phyloP scores from a whole-genome alignment of 1,140 invertebrate genomes.

The Drepana arcuata region DNA sequence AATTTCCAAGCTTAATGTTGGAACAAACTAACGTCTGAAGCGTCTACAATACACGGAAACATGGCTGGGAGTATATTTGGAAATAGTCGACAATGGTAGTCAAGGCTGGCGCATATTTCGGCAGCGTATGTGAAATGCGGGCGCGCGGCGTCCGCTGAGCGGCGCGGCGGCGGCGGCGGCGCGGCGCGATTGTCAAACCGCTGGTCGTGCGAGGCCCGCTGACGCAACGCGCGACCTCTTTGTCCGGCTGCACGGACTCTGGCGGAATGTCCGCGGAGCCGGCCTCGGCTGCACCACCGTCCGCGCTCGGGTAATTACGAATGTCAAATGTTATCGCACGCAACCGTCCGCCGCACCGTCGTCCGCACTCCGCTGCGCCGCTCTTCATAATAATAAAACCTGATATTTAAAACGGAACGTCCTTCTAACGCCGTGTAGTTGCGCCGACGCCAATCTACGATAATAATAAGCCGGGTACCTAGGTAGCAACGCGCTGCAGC shows the following conservation, averaged over 20 bases:
- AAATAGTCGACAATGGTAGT: constrained; percentile 35
- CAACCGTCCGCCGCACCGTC: constrained; percentile 50
- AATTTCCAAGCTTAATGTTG: too few relatives aligned
- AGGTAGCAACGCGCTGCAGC: constrained; percentile 42
- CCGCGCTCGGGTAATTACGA: constrained; percentile 62
- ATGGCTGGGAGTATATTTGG: constrained; percentile 23
- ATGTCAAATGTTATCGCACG: constrained; percentile 71
- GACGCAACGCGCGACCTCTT: constrained; percentile 67
- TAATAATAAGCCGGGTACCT: constrained; percentile 67
- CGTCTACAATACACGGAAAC: constrained; percentile 27
- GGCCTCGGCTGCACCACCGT: constrained; percentile 35
- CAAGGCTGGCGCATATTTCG: constrained; percentile 46
- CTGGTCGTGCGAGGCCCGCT: constrained; percentile 24
- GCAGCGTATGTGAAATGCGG: constrained; percentile 41
- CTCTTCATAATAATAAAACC: constrained; percentile 73
- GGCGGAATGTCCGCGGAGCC: constrained; percentile 51
- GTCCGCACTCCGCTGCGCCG: constrained; percentile 65
- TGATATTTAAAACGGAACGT: constrained; percentile 73
- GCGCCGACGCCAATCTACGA: constrained; percentile 72
- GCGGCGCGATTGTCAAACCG: constrained; percentile 22
- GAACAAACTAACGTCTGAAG: too few relatives aligned
- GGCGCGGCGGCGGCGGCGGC: constrained; percentile 13
- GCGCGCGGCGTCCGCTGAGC: constrained; percentile 2
- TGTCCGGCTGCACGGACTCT: constrained; percentile 52
- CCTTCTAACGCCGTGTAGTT: constrained; percentile 72